phyloP scores from a whole-genome alignment of 2,113 vertebrate species.

The Australoheros scitulus region DNA sequence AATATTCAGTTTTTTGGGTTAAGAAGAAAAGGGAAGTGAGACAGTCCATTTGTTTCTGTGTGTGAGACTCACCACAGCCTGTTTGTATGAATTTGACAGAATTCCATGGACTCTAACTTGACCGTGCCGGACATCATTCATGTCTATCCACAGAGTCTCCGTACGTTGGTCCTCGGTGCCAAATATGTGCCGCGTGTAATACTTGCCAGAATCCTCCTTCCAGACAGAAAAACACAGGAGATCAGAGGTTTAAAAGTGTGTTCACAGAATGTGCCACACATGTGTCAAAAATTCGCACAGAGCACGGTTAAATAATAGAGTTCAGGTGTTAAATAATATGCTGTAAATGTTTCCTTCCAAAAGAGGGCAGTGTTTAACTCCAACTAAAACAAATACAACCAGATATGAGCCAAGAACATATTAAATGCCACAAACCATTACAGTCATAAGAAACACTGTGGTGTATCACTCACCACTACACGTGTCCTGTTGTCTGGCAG shows the following conservation, averaged over 20 bases:
- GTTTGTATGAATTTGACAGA: conserved; percentile 90
- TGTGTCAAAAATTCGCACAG: not conserved
- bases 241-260: conserved; percentile 5
- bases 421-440: conserved; percentile 38
- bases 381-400: conserved; percentile 52
- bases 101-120: conserved; percentile 87
- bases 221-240: conserved; percentile 23
- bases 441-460: conserved; percentile 19
- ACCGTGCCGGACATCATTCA: conserved; percentile 79
- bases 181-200: conserved; percentile 85
- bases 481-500: conserved; percentile 83
- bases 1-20: not conserved
- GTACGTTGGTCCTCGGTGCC: conserved; percentile 77
- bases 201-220: conserved; percentile 88
- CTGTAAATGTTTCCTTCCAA: conserved; percentile 36
- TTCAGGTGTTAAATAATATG: conserved; percentile 11
- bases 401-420: conserved; percentile 26
- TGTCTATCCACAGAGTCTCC: conserved; percentile 86
- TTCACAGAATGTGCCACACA: conserved; percentile 6
- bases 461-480: conserved; percentile 82
- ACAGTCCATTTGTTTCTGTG: not conserved
- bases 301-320: not conserved
- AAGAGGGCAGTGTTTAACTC: conserved; percentile 55
- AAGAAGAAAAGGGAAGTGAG: not conserved
- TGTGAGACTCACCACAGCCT: conserved; percentile 86